A percentile compares a stretch with the other conserved stretches of the same genome.
Evolutionary conservation across 2,797 vertebrate genomes (phyloP).

Genomic region (Characodon lateralis): DNA sequence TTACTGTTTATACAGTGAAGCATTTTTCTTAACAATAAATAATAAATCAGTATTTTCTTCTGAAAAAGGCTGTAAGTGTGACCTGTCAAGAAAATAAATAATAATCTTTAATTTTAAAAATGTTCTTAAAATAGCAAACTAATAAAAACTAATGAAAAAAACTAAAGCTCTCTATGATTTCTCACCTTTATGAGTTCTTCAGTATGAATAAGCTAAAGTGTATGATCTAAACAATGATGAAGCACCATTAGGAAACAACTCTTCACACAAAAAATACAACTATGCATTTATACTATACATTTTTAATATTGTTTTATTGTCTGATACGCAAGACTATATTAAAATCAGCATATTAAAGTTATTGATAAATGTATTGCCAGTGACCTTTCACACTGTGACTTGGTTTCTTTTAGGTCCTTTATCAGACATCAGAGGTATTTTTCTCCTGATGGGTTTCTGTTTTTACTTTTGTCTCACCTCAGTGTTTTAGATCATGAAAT

Average conservation of each 20-base stretch:
- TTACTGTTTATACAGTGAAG: slow-evolving; percentile 4
- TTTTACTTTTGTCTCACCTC: background rate
- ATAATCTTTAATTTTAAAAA: background rate
- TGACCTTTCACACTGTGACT: too few relatives aligned
- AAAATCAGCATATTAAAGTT: background rate
- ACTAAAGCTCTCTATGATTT: background rate
- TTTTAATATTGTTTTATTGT: background rate
- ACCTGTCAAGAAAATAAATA: background rate
- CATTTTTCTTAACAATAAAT: background rate
- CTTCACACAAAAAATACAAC: background rate
- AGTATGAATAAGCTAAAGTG: background rate
- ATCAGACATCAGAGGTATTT: background rate
- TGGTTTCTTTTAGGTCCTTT: too few relatives aligned
- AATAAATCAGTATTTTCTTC: background rate
- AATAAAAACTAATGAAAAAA: background rate
- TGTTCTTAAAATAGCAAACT: background rate
- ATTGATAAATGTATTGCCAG: background rate
- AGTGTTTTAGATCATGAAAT: background rate
- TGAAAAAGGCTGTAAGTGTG: background rate
- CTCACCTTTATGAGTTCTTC: background rate
- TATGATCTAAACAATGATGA: background rate
- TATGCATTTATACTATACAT: background rate
- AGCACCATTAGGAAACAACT: background rate
- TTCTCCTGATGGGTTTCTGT: background rate
- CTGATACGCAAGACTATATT: background rate